phyloP scores from a whole-genome alignment of 1,140 invertebrate species.

The Drosophila kohkoa region DNA sequence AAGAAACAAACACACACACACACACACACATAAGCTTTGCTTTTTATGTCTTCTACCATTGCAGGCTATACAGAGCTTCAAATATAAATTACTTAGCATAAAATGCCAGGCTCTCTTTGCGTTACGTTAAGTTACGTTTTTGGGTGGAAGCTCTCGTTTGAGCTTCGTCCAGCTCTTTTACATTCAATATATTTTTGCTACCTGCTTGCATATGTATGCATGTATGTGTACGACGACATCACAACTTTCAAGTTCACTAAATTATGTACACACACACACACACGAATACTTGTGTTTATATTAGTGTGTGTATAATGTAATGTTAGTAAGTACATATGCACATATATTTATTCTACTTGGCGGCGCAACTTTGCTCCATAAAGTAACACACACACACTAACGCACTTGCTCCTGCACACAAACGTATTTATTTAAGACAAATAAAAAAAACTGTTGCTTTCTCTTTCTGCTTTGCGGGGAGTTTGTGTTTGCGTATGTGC shows the following conservation, averaged over 20 bases:
- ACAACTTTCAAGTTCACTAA: conserved; percentile 80
- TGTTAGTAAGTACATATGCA: conserved; percentile 37
- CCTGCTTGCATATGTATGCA: conserved; percentile 22
- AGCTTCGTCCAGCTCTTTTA: conserved; percentile 52
- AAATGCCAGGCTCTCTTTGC: conserved; percentile 38
- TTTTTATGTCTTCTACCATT: conserved; percentile 56
- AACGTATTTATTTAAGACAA: conserved; percentile 79
- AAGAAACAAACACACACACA: conserved; percentile 6
- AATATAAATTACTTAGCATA: conserved; percentile 75
- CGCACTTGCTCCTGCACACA: conserved; percentile 20
- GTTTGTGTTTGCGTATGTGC: too few species aligned
- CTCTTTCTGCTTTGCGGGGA: conserved; percentile 24
- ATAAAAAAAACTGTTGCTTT: conserved; percentile 64
- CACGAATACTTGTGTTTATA: conserved; percentile 23
- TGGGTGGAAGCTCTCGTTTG: not conserved
- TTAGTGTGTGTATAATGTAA: conserved; percentile 43
- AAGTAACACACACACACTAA: conserved; percentile 59
- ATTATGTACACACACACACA: conserved; percentile 70
- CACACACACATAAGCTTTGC: conserved; percentile 52
- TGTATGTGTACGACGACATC: conserved; percentile 21
- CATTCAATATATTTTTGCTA: conserved; percentile 62
- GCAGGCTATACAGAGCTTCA: conserved; percentile 37
- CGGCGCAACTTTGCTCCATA: conserved; percentile 71
- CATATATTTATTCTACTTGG: conserved; percentile 73
- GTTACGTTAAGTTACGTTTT: not conserved